Conservation (phyloP, 2,888 invertebrate species). For the Coremacera marginata region DNA sequence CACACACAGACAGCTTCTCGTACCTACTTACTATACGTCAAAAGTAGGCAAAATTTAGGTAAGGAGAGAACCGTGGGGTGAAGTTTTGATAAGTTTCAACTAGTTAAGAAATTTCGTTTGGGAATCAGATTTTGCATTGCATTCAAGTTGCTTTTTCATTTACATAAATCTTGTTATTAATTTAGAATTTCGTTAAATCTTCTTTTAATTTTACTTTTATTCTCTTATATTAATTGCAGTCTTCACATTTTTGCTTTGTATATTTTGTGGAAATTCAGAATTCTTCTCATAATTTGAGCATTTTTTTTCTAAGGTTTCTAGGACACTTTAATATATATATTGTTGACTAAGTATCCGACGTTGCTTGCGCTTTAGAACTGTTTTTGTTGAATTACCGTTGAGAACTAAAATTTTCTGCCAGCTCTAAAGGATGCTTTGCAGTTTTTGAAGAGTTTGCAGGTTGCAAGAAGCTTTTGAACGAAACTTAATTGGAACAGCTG, state of each 20-base stretch:
- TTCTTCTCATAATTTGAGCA: background rate
- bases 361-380: constrained; percentile 47
- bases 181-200: background rate
- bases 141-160: background rate
- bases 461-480: background rate
- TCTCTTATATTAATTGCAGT: background rate
- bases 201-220: background rate
- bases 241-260: background rate
- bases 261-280: background rate
- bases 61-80: background rate
- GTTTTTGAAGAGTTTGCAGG: background rate
- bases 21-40: background rate
- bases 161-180: background rate
- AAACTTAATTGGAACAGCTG: background rate
- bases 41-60: background rate
- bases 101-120: background rate
- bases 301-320: constrained; percentile 22
- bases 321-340: constrained; percentile 26
- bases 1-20: background rate
- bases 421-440: background rate
- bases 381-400: constrained; percentile 59
- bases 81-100: background rate
- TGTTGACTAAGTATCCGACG: background rate
- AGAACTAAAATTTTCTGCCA: constrained; percentile 53
- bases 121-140: background rate